Evolutionary conservation across 1,140 invertebrate genomes (phyloP), one percentile per base, ranked within the genome.

Genomic region (Calliphora vicina): DNA sequence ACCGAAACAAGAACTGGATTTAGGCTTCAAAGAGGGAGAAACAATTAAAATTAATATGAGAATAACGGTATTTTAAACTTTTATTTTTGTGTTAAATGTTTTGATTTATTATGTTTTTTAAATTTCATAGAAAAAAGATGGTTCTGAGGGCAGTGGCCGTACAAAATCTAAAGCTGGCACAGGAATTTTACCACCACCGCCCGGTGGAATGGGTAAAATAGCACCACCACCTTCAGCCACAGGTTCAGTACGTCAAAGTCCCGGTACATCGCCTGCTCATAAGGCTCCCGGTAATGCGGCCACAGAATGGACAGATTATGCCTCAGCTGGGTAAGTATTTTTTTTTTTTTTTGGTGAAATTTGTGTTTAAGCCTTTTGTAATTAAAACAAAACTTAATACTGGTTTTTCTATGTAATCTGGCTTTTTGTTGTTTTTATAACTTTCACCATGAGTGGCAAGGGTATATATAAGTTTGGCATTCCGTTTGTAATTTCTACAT

Each of bases 21-120:
- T 99, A n/a, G 95, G 97, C 83, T 99, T 99, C 88, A 99, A 99
- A 91, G 98, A 99, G 90, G 98, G 98, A 29, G 96, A 99, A 92
- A 99, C 98, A 17, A 99, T 99, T 85, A 99, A 98, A 92, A 98
- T 99, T 71, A 99, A 99, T 90, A 98, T 98, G 96, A 97, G 97
- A 92, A 98, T 99, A 86, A 97, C 96, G 85, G 97, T 98, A 92
- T 93, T 94, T 80, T 25, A 50, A 83, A 57, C 15, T 78, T 29
- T 10, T n/a, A 2, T 29, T 61, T 10, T 23, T 42, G 17, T 35
- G 50, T 13, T 1, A 67, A 82, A 72, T 82, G 17, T 35, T 73
- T 29, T 9, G 72, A 80, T 50, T 82, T 17, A 45, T 45, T 29
- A 42, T 84, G 9, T 82, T 84, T 82, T 82, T 29, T 8, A 35